Evolutionary conservation across 2,113 vertebrate genomes (phyloP), one percentile per base, ranked within the genome.

Genomic region (Pseudonaja textilis): DNA sequence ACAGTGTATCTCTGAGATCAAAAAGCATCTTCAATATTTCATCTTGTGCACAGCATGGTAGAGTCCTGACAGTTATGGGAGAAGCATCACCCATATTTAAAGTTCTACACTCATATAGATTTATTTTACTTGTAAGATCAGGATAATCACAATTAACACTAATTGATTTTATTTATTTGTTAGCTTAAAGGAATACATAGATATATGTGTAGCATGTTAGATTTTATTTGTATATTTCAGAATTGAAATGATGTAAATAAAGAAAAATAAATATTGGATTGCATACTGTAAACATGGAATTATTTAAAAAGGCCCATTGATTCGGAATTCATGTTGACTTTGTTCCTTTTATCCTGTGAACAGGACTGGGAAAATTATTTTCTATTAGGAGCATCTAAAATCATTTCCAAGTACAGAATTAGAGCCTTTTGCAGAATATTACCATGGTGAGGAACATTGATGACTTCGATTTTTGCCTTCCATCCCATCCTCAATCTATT

Each of bases 361-460:
- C 42, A 95, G 93, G 89, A 16, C n/a, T 5, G 0, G 20, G 2
- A 0, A 0, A 88, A 64, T 1, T 0, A 6, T 10, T 90, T 85
- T 85, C 25, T 26, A 2, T 0, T 11, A 47, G n/a, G 86, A 47
- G 4, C n/a, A n/a, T 39, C 23, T 8, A 42, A 55, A 69, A 6
- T 6, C 0, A 74, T 89, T 56, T 2, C 34, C 4, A 3, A 12
- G 16, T 34, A 23, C 56, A 29, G 34, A 1, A 1, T 20, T 0
- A 0, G 39, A 56, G 34, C 22, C 56, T 74, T 50, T 23, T 18
- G 0, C 0, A 74, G 42, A 34, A 45, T n/a, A 50, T 91, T 92
- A 95, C 85, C 96, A 99, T 99, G 99, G 98, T 99, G 96, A 98
- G 97, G 56, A 98, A 99, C 26, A 95, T 99, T 95, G 99, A 99